Conservation (phyloP, 2,113 vertebrate genomes). For the Misgurnus mizolepis region DNA sequence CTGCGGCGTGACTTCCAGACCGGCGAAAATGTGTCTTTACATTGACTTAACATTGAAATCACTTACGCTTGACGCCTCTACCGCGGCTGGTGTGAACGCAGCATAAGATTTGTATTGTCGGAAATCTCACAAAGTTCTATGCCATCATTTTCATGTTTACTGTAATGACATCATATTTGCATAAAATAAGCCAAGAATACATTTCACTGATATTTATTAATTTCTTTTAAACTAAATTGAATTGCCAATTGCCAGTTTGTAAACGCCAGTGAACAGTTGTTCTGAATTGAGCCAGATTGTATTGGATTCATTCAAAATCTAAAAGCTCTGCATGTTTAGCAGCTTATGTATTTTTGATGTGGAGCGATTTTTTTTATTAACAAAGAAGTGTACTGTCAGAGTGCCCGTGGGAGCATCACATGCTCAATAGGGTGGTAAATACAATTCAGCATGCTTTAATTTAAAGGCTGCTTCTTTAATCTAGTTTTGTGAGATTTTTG, state of each 20-base stretch:
- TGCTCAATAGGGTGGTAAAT: background rate
- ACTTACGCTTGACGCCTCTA: no score
- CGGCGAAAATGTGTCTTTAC: no score
- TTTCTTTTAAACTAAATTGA: background rate
- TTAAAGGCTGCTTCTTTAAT: background rate
- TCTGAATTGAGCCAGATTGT: background rate
- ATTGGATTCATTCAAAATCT: background rate
- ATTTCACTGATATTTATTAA: background rate
- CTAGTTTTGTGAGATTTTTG: background rate
- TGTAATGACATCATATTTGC: background rate
- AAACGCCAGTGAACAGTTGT: background rate
- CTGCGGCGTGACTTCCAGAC: no score
- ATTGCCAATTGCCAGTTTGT: constrained; percentile 11
- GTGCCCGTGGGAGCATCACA: background rate
- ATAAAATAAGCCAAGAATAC: background rate
- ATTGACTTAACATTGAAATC: no score
- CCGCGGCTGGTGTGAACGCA: no score
- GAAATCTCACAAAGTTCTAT: background rate
- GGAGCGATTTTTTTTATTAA: no score
- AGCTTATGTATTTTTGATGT: no score
- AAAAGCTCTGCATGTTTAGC: background rate
- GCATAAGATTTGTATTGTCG: background rate
- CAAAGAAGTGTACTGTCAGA: no score
- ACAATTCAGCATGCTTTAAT: background rate
- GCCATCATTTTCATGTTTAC: constrained; percentile 2